phyloP scores from a whole-genome alignment of 2,797 vertebrate genomes.

The Perodicticus potto region DNA sequence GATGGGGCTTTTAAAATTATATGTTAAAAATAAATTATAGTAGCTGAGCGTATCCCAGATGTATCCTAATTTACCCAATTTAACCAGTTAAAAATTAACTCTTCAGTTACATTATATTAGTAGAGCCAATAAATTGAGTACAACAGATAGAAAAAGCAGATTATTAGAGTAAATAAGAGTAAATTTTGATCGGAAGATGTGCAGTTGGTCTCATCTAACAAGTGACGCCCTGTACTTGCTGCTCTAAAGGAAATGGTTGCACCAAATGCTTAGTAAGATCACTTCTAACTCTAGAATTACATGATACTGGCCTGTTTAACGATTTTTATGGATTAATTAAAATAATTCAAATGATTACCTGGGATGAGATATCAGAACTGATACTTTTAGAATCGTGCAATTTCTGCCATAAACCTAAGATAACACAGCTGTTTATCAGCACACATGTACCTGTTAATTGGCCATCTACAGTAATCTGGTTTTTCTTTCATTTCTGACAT shows the following conservation, averaged over 20 bases:
- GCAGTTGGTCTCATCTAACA: neutral
- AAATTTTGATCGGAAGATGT: neutral
- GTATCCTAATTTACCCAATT: neutral
- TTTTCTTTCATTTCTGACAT: slow-evolving; percentile 36
- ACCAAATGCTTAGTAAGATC: neutral
- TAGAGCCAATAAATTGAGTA: neutral
- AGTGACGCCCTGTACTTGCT: neutral
- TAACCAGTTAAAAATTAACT: slow-evolving; percentile 28
- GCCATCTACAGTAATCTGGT: neutral
- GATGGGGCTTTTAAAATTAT: slow-evolving; percentile 27
- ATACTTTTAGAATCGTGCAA: neutral
- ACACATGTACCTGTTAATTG: neutral
- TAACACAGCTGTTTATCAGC: neutral
- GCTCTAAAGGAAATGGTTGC: neutral
- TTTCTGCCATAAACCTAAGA: neutral
- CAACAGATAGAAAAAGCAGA: neutral
- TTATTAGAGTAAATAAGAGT: neutral
- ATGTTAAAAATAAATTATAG: slow-evolving; percentile 39
- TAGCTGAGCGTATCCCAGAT: neutral
- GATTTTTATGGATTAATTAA: neutral
- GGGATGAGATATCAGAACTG: neutral
- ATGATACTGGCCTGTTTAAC: neutral
- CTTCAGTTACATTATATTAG: neutral
- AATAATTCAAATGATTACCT: neutral
- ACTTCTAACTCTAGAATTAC: neutral